Evolutionary conservation across 2,888 invertebrate species (phyloP).

Genomic region (Eremobia ochroleuca): DNA sequence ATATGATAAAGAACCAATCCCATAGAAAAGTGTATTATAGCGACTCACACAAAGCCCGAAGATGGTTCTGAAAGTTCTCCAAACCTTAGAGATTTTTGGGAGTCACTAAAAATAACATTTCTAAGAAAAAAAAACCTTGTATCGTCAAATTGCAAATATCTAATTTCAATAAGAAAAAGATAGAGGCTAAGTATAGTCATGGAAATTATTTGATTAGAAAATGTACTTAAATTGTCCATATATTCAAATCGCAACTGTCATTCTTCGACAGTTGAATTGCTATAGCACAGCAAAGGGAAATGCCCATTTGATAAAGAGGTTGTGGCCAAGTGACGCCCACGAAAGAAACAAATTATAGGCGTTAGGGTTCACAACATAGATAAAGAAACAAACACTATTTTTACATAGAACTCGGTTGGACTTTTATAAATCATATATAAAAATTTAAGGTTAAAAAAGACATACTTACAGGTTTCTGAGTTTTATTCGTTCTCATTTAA

Average conservation of each 20-base stretch:
- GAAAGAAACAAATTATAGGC: too few relatives aligned
- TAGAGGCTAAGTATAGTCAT: background rate
- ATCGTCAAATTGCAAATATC: background rate
- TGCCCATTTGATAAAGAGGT: too few relatives aligned
- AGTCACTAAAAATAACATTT: background rate
- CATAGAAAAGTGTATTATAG: background rate
- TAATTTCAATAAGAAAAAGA: background rate
- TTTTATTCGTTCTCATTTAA: too few relatives aligned
- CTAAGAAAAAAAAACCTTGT: background rate
- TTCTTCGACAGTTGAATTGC: background rate
- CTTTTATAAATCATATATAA: too few relatives aligned
- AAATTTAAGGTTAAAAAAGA: too few relatives aligned
- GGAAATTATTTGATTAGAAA: background rate
- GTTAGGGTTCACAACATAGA: too few relatives aligned
- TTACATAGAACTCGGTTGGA: too few relatives aligned
- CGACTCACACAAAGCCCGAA: background rate
- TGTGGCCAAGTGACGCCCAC: too few relatives aligned
- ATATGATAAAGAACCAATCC: background rate
- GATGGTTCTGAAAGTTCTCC: background rate
- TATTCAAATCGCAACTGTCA: background rate
- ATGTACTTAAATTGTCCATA: too few relatives aligned
- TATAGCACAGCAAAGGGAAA: background rate
- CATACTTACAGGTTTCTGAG: too few relatives aligned
- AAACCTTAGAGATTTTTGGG: background rate
- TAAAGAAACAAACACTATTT: too few relatives aligned